Evolutionary conservation across 1,140 invertebrate genomes (phyloP).

Genomic region (Coptotermes formosanus): DNA sequence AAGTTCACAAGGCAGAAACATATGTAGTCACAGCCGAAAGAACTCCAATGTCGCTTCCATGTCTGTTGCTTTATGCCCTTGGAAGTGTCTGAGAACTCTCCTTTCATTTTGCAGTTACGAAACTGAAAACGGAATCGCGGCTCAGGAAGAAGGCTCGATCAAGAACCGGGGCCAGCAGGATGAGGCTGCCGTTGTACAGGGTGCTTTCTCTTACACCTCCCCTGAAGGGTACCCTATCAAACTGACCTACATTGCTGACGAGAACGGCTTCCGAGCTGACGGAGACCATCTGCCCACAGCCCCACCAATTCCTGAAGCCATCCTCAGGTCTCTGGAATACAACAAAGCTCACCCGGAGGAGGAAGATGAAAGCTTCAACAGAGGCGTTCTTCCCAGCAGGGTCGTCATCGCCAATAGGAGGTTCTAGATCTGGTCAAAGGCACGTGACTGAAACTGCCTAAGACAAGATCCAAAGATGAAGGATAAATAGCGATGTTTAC

Average conservation of each 20-base stretch:
- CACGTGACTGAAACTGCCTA: not conserved
- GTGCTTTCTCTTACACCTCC: slow-evolving; percentile 51
- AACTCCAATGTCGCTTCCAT: too few relatives aligned
- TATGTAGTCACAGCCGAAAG: too few relatives aligned
- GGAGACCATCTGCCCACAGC: slow-evolving; percentile 39
- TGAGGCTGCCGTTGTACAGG: slow-evolving; percentile 39
- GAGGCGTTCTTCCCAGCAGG: not conserved
- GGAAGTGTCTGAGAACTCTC: too few relatives aligned
- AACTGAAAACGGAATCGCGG: slow-evolving; percentile 62
- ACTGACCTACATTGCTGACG: slow-evolving; percentile 52
- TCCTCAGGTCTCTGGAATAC: slow-evolving; percentile 41
- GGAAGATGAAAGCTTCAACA: slow-evolving; percentile 36
- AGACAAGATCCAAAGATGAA: not conserved
- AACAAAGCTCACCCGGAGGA: slow-evolving; percentile 43
- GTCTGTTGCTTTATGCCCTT: too few relatives aligned
- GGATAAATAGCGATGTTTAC: not conserved
- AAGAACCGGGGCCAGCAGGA: slow-evolving; percentile 51
- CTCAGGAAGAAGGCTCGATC: slow-evolving; percentile 58
- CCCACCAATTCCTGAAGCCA: slow-evolving; percentile 33
- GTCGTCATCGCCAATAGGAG: not conserved
- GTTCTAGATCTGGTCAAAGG: not conserved
- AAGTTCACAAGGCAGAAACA: too few relatives aligned
- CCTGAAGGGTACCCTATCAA: slow-evolving; percentile 49
- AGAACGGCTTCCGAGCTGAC: slow-evolving; percentile 49
- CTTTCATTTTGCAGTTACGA: slow-evolving; percentile 53